Conservation (phyloP, 2,888 invertebrate genomes). For the Muscina levida region DNA sequence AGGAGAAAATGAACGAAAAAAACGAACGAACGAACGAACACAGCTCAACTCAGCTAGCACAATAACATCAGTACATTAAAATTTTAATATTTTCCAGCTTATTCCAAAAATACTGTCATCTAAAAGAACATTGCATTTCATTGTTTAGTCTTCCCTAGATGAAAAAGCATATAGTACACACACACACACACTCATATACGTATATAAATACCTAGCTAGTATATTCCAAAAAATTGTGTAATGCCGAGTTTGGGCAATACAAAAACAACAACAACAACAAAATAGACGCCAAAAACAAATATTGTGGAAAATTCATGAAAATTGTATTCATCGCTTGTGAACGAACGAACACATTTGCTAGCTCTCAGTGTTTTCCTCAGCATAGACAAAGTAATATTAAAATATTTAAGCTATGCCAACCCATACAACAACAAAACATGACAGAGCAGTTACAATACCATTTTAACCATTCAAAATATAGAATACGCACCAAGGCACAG, state of each 20-base stretch:
- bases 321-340: constrained; percentile 27
- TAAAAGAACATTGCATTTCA: constrained; percentile 44
- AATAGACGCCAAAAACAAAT: constrained; percentile 15
- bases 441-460: constrained; percentile 12
- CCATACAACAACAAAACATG: constrained; percentile 7
- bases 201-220: no score
- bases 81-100: constrained; percentile 59
- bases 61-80: constrained; percentile 47
- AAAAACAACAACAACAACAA: no score
- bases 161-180: neutral
- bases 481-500: constrained; percentile 21
- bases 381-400: constrained; percentile 28
- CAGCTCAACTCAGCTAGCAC: no score
- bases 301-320: constrained; percentile 41
- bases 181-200: neutral
- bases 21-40: no score
- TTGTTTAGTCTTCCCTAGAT: constrained; percentile 6
- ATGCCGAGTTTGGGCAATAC: neutral
- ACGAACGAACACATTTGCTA: neutral
- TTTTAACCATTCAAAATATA: constrained; percentile 17
- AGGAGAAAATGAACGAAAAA: neutral
- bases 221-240: neutral
- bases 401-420: constrained; percentile 33
- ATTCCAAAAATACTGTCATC: constrained; percentile 46
- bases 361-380: neutral